Evolutionary conservation across 2,113 vertebrate genomes (phyloP).

Genomic region (Nannobrachium achirus): DNA sequence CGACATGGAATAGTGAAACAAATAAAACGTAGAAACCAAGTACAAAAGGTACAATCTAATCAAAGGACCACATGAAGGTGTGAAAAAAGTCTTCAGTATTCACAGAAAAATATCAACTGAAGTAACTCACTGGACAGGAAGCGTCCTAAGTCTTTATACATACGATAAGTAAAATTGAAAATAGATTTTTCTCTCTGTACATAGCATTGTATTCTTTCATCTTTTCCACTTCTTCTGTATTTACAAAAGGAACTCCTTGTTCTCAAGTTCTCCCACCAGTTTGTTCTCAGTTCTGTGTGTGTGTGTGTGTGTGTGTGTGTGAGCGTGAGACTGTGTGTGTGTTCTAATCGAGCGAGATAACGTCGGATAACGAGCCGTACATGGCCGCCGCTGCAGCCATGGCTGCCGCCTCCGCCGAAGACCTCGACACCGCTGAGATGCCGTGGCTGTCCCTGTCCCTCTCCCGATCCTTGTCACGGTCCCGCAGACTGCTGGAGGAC

Average conservation of each 20-base stretch:
- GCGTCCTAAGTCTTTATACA: conserved; percentile 98
- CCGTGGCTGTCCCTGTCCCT: conserved; percentile 84
- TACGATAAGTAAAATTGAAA: conserved; percentile 99
- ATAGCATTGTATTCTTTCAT: conserved; percentile 83
- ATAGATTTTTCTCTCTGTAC: conserved; percentile 99
- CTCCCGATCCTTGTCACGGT: conserved; percentile 86
- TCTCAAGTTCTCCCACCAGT: conserved; percentile 49
- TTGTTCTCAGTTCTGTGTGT: conserved; percentile 63
- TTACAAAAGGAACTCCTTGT: conserved; percentile 72
- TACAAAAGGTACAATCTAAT: conserved; percentile 86
- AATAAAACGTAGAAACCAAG: conserved; percentile 76
- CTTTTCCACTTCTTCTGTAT: conserved; percentile 64
- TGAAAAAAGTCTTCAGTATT: conserved; percentile 92
- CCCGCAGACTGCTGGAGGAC: conserved; percentile 93
- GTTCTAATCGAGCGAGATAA: conserved; percentile 95
- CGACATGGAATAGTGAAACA: conserved; percentile 79
- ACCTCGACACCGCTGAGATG: conserved; percentile 82
- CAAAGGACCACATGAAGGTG: conserved; percentile 82
- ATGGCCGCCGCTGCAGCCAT: conserved; percentile 85
- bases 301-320: too few relatives aligned
- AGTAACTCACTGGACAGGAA: conserved; percentile 90
- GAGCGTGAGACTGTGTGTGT: too few relatives aligned
- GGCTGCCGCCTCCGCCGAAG: conserved; percentile 84
- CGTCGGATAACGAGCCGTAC: conserved; percentile 96
- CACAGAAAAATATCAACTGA: conserved; percentile 90